Evolutionary conservation across 2,113 vertebrate species (phyloP).

Genomic region (Piprites chloris): DNA sequence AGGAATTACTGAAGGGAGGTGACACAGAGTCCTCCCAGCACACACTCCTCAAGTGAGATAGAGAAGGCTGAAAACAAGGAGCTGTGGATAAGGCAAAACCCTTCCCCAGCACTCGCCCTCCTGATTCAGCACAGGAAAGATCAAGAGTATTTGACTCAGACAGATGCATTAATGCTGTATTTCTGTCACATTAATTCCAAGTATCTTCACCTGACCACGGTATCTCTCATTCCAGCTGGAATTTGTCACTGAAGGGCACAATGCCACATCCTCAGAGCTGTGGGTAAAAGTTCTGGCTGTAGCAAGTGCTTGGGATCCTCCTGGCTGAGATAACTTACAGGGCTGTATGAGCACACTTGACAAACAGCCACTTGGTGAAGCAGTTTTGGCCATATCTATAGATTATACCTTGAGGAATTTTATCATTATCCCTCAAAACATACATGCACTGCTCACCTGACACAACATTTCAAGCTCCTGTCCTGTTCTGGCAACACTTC

Average conservation of each 20-base stretch:
- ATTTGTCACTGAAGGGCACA: not conserved
- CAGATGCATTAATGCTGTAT: not conserved
- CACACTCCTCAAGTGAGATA: not conserved
- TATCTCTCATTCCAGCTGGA: not conserved
- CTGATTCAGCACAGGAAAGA: not conserved
- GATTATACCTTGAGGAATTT: not conserved
- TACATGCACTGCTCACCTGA: not conserved
- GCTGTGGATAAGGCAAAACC: not conserved
- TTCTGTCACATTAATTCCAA: not conserved
- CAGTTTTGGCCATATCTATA: not conserved
- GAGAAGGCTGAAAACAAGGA: not conserved
- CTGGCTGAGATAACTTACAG: not conserved
- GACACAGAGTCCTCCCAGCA: not conserved
- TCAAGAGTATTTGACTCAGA: not conserved
- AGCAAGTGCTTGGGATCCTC: not conserved
- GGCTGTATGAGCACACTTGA: not conserved
- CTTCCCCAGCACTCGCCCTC: not conserved
- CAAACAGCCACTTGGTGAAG: not conserved
- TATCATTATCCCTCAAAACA: not conserved
- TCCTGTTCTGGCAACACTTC: not conserved
- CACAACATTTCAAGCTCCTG: not conserved
- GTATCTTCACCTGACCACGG: fast-evolving
- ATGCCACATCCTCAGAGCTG: not conserved
- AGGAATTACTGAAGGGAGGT: not conserved
- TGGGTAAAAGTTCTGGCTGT: not conserved